Evolutionary conservation across 2,888 invertebrate genomes (phyloP).

Genomic region (Gerris lacustris): DNA sequence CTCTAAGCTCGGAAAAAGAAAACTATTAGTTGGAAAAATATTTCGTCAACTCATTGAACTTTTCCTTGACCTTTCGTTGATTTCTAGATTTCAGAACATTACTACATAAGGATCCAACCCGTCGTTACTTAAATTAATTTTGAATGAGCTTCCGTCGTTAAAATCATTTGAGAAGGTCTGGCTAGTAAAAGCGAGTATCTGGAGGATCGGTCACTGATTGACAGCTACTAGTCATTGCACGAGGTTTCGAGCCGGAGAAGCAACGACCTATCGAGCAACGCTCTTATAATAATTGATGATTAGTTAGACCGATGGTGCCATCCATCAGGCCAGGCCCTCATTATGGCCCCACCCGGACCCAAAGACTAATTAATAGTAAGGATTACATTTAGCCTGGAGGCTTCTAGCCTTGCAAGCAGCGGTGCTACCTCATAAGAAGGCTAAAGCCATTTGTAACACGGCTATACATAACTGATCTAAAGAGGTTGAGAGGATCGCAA

Average conservation of each 20-base stretch:
- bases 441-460: background rate
- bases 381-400: background rate
- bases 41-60: no score
- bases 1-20: no score
- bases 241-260: background rate
- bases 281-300: constrained; percentile 1
- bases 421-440: background rate
- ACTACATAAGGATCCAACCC: background rate
- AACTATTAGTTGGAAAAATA: no score
- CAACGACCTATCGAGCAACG: background rate
- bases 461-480: background rate
- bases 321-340: constrained; percentile 1
- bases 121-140: background rate
- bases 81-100: no score
- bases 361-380: background rate
- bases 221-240: background rate
- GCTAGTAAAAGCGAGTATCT: background rate
- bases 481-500: background rate
- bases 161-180: background rate
- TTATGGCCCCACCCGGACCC: background rate
- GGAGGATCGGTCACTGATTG: background rate
- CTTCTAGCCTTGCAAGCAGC: no score
- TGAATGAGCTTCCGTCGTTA: background rate
- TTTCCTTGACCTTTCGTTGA: no score
- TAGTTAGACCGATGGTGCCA: background rate